Percentiles rank a stretch among this genome's conserved stretches.
phyloP scores from a whole-genome alignment of 1,140 invertebrate species.

The Cherax destructor region DNA sequence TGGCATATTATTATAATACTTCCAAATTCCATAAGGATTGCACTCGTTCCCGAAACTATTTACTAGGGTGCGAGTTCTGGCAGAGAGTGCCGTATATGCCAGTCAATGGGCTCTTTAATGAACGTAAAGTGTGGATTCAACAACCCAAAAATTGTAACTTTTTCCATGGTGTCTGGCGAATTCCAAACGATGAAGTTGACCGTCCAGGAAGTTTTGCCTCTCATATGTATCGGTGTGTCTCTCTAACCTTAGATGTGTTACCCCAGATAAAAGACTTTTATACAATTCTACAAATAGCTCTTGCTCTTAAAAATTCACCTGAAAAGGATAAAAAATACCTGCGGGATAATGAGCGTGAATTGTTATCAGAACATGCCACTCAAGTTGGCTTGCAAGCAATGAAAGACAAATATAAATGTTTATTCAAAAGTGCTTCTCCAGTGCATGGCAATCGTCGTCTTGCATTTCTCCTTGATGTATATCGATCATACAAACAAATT shows the following conservation, averaged over 20 bases:
- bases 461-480: constrained; percentile 68
- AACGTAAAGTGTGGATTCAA: constrained; percentile 81
- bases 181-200: constrained; percentile 92
- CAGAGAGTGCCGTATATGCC: constrained; percentile 69
- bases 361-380: constrained; percentile 85
- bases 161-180: constrained; percentile 90
- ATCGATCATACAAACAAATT: constrained; percentile 64
- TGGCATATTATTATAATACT: constrained; percentile 89
- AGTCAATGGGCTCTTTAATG: constrained; percentile 85
- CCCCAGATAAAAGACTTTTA: constrained; percentile 86
- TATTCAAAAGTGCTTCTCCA: constrained; percentile 68
- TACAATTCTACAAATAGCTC: constrained; percentile 86
- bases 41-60: constrained; percentile 82
- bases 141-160: constrained; percentile 82
- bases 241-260: constrained; percentile 87
- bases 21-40: constrained; percentile 83
- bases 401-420: constrained; percentile 68
- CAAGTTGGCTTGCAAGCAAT: constrained; percentile 71
- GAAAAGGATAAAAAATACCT: constrained; percentile 90
- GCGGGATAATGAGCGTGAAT: constrained; percentile 85
- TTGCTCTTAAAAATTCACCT: constrained; percentile 86
- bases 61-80: constrained; percentile 80
- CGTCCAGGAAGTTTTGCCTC: constrained; percentile 92
- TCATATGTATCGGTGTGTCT: constrained; percentile 91
- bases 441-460: constrained; percentile 56